These are phyloP conservation scores for Eudasyphora cyanicolor DNA, from an alignment of 2,888 invertebrate species.

Conservation along the genomic window DNA sequence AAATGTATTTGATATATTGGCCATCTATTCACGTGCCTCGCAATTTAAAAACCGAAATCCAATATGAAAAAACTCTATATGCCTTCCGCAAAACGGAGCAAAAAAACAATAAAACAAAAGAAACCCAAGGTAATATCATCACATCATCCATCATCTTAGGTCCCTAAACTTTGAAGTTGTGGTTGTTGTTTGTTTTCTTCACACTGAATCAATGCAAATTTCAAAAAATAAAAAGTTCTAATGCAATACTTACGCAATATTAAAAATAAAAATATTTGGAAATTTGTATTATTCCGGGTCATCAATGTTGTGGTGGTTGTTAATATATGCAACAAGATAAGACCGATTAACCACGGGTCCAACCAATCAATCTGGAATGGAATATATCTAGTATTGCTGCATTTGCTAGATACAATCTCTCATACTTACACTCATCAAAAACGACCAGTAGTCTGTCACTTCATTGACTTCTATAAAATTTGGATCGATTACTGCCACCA, in stretches of 20 bases:
- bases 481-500: slow-evolving; percentile 82
- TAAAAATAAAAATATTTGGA: slow-evolving; percentile 91
- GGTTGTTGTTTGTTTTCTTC: background rate
- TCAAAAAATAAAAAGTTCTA: background rate
- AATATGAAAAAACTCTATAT: too few species aligned
- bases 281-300: slow-evolving; percentile 92
- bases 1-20: too few species aligned
- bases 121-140: slow-evolving; percentile 9
- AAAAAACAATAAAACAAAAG: too few species aligned
- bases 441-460: slow-evolving; percentile 89
- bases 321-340: slow-evolving; percentile 88
- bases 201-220: background rate
- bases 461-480: slow-evolving; percentile 85
- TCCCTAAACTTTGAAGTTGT: background rate
- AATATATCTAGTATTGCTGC: background rate
- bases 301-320: slow-evolving; percentile 89
- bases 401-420: background rate
- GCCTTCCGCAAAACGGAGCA: too few species aligned
- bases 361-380: slow-evolving; percentile 89
- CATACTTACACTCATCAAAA: slow-evolving; percentile 87
- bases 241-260: slow-evolving; percentile 85
- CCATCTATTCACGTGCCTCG: too few species aligned
- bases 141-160: slow-evolving; percentile 40
- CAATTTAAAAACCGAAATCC: too few species aligned
- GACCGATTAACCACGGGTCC: slow-evolving; percentile 91